Evolutionary conservation across 2,888 invertebrate genomes (phyloP).

Genomic region (Meiosimyza decipiens): DNA sequence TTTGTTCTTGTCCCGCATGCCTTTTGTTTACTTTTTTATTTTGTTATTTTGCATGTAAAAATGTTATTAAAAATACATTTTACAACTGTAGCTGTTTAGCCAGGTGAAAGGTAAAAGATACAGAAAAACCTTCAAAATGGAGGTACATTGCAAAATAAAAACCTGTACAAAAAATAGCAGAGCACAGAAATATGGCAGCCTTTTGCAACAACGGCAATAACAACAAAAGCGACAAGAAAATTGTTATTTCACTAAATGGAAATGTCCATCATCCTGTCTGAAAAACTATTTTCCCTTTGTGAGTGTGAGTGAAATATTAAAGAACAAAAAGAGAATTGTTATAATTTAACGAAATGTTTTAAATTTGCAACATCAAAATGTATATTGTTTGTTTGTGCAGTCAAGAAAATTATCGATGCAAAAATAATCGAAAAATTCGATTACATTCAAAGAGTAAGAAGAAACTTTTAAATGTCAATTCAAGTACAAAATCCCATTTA

Average conservation of each 20-base stretch:
- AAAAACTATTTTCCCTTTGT: constrained; percentile 24
- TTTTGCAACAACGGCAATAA: background rate
- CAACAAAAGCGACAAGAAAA: constrained; percentile 28
- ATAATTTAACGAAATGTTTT: too few species aligned
- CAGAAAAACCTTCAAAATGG: background rate
- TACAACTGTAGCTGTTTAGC: background rate
- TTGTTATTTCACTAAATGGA: constrained; percentile 34
- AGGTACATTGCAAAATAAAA: background rate
- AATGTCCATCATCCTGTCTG: constrained; percentile 35
- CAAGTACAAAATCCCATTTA: too few species aligned
- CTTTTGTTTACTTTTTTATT: background rate
- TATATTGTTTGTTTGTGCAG: too few species aligned
- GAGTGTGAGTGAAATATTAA: background rate
- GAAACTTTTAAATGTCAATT: too few species aligned
- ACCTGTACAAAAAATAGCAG: background rate
- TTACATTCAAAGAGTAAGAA: too few species aligned
- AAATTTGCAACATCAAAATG: too few species aligned
- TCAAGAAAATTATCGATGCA: too few species aligned
- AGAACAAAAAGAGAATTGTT: constrained; percentile 7
- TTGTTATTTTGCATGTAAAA: constrained; percentile 15
- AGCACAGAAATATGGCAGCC: constrained; percentile 17
- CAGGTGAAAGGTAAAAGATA: constrained; percentile 3
- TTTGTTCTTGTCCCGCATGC: too few species aligned
- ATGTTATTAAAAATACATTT: constrained; percentile 20
- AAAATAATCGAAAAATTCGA: too few species aligned